phyloP scores from a whole-genome alignment of 2,113 vertebrate genomes.

The Alexandromys fortis region DNA sequence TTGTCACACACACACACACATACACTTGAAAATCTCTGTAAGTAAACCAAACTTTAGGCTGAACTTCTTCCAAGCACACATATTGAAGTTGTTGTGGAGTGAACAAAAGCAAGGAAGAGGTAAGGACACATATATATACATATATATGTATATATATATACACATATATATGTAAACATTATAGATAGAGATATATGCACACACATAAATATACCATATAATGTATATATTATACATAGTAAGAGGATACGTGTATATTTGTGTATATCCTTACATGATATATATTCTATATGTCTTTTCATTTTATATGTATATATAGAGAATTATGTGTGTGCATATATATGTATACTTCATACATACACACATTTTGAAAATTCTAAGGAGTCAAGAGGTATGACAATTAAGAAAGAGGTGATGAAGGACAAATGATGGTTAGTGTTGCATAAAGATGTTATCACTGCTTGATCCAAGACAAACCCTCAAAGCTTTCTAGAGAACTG shows the following conservation, averaged over 20 bases:
- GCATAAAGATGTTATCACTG: neutral
- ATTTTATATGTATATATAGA: neutral
- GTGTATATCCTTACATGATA: neutral
- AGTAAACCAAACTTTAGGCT: neutral
- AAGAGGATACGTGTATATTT: neutral
- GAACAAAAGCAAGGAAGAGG: neutral
- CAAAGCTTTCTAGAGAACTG: constrained; percentile 28
- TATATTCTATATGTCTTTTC: neutral
- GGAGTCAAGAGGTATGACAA: neutral
- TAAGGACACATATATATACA: neutral
- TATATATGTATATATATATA: neutral
- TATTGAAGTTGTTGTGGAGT: neutral
- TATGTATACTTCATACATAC: no score
- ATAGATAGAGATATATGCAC: no score
- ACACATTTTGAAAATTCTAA: neutral
- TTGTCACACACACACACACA: neutral
- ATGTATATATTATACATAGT: neutral
- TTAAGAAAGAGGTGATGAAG: neutral
- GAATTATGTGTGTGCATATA: neutral
- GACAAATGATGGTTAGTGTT: neutral
- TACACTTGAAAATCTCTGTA: neutral
- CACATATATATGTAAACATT: neutral
- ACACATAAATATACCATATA: no score
- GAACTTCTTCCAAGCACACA: neutral
- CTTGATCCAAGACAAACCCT: neutral